Evolutionary conservation across 2,797 vertebrate species (phyloP).

Genomic region (Epinephelus malabaricus): DNA sequence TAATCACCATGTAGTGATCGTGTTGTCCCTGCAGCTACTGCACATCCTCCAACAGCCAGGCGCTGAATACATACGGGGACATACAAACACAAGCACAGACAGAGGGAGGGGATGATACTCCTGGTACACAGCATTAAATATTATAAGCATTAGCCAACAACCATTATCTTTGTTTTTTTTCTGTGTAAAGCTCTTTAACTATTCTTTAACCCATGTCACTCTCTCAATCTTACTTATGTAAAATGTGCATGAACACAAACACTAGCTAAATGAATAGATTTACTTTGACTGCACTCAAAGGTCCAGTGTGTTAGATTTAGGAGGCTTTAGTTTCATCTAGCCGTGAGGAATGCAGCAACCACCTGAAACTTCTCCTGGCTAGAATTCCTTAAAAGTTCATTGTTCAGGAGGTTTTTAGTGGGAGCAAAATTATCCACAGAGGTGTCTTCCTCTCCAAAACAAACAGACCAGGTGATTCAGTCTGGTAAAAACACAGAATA

Average conservation of each 20-base stretch:
- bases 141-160: not conserved
- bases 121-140: not conserved
- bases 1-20: slow-evolving; percentile 55
- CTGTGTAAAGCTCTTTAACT: not conserved
- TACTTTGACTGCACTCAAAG: too few relatives aligned
- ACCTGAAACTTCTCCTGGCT: too few relatives aligned
- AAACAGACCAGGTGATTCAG: too few relatives aligned
- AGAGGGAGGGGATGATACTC: not conserved
- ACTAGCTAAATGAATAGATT: too few relatives aligned
- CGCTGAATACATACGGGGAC: not conserved
- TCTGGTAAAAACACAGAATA: too few relatives aligned
- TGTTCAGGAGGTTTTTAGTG: too few relatives aligned
- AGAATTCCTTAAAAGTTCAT: too few relatives aligned
- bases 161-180: not conserved
- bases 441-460: too few relatives aligned
- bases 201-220: not conserved
- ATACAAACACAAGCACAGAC: not conserved
- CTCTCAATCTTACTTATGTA: not conserved
- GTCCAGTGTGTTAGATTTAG: too few relatives aligned
- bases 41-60: slow-evolving; percentile 9
- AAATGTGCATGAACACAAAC: not conserved
- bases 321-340: too few relatives aligned
- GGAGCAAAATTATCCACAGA: too few relatives aligned
- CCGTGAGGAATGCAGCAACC: too few relatives aligned
- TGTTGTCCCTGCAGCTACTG: slow-evolving; percentile 44